Conservation (phyloP, 2,797 vertebrate genomes). For the Lithobates sylvaticus region DNA sequence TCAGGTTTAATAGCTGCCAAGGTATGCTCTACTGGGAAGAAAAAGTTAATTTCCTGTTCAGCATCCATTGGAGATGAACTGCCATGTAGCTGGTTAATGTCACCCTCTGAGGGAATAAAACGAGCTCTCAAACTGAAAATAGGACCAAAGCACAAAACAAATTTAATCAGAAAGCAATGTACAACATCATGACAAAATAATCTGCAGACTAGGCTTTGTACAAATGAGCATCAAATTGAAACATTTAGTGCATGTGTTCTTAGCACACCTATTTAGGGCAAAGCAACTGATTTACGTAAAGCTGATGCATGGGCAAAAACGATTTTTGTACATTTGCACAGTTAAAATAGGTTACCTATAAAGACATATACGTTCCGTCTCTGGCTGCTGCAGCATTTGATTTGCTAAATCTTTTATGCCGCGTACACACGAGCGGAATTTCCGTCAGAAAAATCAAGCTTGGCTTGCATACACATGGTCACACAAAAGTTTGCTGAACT, state of each 20-base stretch:
- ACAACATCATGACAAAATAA: not conserved
- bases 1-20: slow-evolving; percentile 90
- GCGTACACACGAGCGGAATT: too few relatives aligned
- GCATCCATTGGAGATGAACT: slow-evolving; percentile 78
- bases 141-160: not conserved
- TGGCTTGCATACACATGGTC: too few relatives aligned
- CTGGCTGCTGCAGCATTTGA: too few relatives aligned
- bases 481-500: too few relatives aligned
- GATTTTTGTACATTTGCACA: too few relatives aligned
- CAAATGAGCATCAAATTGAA: not conserved
- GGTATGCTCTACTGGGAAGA: slow-evolving; percentile 88
- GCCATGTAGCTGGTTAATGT: slow-evolving; percentile 87
- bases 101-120: slow-evolving; percentile 73
- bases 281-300: not conserved
- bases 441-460: too few relatives aligned
- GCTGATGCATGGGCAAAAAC: too few relatives aligned
- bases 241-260: too few relatives aligned
- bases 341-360: too few relatives aligned
- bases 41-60: slow-evolving; percentile 82
- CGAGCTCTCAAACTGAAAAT: slow-evolving; percentile 79
- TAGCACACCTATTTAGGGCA: not conserved
- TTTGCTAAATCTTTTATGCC: too few relatives aligned
- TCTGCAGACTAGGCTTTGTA: not conserved
- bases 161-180: not conserved
- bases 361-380: too few relatives aligned